phyloP scores from a whole-genome alignment of 37 sponge, comb jelly and placozoan species.

The Spongia lamella region DNA sequence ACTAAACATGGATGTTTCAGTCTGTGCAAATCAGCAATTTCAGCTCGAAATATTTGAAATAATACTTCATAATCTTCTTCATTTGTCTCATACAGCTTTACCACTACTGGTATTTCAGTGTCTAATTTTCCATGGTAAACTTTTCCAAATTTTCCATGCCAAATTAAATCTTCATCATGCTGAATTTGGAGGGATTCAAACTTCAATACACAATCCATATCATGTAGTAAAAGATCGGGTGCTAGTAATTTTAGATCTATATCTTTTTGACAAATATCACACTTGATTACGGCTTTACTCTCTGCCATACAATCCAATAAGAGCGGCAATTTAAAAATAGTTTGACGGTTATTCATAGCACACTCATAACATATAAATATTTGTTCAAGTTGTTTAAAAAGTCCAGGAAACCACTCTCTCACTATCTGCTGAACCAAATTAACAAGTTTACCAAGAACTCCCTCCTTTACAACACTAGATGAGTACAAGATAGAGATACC shows the following conservation, averaged over 20 bases:
- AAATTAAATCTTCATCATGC: constrained; percentile 47
- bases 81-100: too few relatives aligned
- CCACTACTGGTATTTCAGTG: too few relatives aligned
- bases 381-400: neutral
- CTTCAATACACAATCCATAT: constrained; percentile 58
- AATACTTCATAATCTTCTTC: constrained; percentile 28
- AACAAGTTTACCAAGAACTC: constrained; percentile 64
- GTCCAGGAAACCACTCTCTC: constrained; percentile 84
- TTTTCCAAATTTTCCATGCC: constrained; percentile 80
- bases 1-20: constrained; percentile 78
- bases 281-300: constrained; percentile 39
- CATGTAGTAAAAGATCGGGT: constrained; percentile 84
- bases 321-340: constrained; percentile 36
- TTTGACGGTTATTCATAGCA: constrained; percentile 1
- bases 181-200: constrained; percentile 52
- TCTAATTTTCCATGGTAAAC: constrained; percentile 65
- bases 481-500: constrained; percentile 66
- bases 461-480: constrained; percentile 36
- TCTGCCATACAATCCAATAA: constrained; percentile 30
- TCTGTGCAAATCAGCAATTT: constrained; percentile 67
- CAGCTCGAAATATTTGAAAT: constrained; percentile 63
- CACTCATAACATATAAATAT: constrained; percentile 68
- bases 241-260: constrained; percentile 64
- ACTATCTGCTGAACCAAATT: constrained; percentile 67
- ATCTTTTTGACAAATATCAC: constrained; percentile 6